phyloP scores from a whole-genome alignment of 2,113 vertebrate genomes.

The Hypocryptadius cinnamomeus region DNA sequence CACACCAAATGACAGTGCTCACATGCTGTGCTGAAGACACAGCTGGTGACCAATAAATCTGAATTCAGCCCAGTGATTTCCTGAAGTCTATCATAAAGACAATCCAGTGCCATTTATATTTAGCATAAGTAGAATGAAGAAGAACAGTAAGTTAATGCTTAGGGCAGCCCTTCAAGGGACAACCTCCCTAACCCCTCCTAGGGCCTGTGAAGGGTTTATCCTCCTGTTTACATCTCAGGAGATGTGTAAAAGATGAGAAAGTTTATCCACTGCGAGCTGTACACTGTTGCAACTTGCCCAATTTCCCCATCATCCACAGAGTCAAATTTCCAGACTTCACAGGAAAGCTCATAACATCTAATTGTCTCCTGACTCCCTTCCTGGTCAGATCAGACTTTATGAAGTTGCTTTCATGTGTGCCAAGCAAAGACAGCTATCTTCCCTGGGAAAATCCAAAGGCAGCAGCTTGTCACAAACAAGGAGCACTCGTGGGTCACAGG shows the following conservation, averaged over 20 bases:
- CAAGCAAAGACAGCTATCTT: not conserved
- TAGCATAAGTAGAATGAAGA: not conserved
- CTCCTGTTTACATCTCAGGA: not conserved
- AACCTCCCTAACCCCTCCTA: not conserved
- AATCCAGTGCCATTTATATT: not conserved
- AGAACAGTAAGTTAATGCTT: not conserved
- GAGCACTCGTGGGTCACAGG: not conserved
- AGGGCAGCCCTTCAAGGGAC: not conserved
- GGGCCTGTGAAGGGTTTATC: not conserved
- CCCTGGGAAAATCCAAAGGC: not conserved
- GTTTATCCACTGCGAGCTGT: not conserved
- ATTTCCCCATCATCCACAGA: not conserved
- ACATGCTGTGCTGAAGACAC: not conserved
- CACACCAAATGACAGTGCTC: not conserved
- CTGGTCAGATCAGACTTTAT: not conserved
- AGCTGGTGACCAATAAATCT: not conserved
- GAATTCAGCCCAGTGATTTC: not conserved
- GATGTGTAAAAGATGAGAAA: not conserved
- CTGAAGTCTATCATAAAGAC: not conserved
- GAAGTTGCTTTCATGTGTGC: not conserved
- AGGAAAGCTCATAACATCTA: not conserved
- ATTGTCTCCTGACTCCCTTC: not conserved
- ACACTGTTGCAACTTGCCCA: not conserved
- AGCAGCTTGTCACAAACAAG: not conserved
- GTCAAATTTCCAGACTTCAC: not conserved